Conservation (phyloP, 2,888 invertebrate species). For the Acanthosoma haemorrhoidale region DNA sequence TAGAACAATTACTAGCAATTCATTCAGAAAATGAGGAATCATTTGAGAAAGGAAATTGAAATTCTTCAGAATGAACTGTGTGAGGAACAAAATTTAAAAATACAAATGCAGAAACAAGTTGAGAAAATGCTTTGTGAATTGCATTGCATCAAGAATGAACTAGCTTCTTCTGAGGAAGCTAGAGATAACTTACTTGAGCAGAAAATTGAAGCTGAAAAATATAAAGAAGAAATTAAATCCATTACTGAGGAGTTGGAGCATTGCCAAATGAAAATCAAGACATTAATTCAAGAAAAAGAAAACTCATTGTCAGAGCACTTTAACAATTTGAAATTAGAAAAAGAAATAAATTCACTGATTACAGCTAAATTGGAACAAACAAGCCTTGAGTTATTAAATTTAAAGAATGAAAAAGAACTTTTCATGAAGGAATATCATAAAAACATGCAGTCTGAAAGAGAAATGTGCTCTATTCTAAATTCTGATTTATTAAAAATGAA, state of each 20-base stretch:
- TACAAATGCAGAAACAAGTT: neutral
- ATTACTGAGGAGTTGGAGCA: neutral
- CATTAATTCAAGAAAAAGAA: constrained; percentile 9
- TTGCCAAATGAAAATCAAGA: neutral
- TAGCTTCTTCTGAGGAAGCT: neutral
- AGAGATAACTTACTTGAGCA: neutral
- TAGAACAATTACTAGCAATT: neutral
- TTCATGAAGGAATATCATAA: neutral
- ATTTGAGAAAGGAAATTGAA: neutral
- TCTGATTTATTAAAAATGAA: neutral
- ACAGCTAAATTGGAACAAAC: neutral
- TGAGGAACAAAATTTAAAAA: neutral
- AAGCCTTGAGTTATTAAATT: neutral
- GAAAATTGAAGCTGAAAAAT: neutral
- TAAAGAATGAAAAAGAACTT: neutral
- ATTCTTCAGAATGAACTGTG: neutral
- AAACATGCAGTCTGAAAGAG: neutral
- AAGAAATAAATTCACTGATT: neutral
- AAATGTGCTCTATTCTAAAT: neutral
- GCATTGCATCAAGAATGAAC: neutral
- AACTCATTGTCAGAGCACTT: neutral
- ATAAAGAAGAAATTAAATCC: neutral
- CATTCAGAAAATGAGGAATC: neutral
- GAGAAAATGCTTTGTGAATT: neutral
- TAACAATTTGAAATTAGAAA: constrained; percentile 15